Conservation (phyloP, 2,888 invertebrate species). For the Cremastinae sp. region DNA sequence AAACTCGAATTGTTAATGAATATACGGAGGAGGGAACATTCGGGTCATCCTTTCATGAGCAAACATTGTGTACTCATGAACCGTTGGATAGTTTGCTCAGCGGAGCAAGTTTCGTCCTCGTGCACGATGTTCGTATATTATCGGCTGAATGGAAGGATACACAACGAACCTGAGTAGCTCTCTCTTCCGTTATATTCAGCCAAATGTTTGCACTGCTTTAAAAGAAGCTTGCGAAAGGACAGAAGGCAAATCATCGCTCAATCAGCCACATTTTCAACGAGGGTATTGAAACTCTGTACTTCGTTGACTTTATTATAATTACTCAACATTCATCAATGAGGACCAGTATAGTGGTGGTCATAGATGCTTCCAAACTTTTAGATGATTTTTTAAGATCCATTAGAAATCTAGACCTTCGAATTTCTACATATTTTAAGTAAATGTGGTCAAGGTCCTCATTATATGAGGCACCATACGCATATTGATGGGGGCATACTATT, state of each 20-base stretch:
- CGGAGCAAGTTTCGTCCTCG: slow-evolving; percentile 37
- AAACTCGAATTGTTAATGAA: no score
- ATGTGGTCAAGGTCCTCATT: no score
- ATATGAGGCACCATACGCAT: no score
- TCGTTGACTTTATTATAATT: no score
- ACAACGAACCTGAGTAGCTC: slow-evolving; percentile 39
- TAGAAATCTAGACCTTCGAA: no score
- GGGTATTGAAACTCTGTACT: no score
- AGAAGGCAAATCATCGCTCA: slow-evolving; percentile 12
- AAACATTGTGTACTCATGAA: slow-evolving; percentile 17
- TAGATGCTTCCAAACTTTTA: no score
- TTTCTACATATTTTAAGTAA: no score
- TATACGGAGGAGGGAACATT: neutral
- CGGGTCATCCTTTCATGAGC: slow-evolving; percentile 7
- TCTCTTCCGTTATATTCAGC: slow-evolving; percentile 41
- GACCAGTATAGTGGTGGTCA: no score
- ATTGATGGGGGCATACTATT: no score
- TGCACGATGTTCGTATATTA: slow-evolving; percentile 30
- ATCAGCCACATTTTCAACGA: slow-evolving; percentile 11
- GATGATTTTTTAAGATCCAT: no score
- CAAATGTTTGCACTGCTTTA: slow-evolving; percentile 54
- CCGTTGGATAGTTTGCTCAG: slow-evolving; percentile 31
- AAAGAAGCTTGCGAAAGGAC: slow-evolving; percentile 24
- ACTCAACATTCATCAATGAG: no score
- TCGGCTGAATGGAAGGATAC: slow-evolving; percentile 20